Conservation (phyloP, 2,797 vertebrate species). For the Oophaga sylvatica region DNA sequence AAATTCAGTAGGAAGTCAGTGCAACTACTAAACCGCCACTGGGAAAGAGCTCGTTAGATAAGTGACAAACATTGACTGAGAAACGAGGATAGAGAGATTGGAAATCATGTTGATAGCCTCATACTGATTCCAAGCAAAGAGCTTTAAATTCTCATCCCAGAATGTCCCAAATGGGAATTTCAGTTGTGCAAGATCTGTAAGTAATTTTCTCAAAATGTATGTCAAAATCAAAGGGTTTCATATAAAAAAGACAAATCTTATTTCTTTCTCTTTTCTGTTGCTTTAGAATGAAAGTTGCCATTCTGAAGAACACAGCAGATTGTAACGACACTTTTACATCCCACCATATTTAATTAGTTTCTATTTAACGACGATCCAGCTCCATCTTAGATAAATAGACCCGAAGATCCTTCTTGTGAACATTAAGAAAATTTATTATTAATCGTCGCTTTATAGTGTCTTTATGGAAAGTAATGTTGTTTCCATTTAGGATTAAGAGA, state of each 20-base stretch:
- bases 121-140: too few relatives aligned
- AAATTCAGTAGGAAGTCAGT: too few relatives aligned
- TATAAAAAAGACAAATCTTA: neutral
- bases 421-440: constrained; percentile 6
- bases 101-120: too few relatives aligned
- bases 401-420: neutral
- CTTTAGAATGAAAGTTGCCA: neutral
- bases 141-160: too few relatives aligned
- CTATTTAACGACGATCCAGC: neutral
- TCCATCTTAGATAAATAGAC: constrained; percentile 5
- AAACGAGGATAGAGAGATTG: too few relatives aligned
- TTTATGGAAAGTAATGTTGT: constrained; percentile 4
- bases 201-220: neutral
- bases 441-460: neutral
- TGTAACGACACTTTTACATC: neutral
- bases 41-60: too few relatives aligned
- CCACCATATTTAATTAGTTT: constrained; percentile 17
- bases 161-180: neutral
- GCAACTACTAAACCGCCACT: too few relatives aligned
- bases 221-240: neutral
- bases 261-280: neutral
- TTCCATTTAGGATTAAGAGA: neutral
- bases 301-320: neutral
- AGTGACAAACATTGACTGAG: too few relatives aligned
- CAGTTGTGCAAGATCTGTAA: neutral